Evolutionary conservation across 2,113 vertebrate species (phyloP).

Genomic region (Anseranas semipalmata): DNA sequence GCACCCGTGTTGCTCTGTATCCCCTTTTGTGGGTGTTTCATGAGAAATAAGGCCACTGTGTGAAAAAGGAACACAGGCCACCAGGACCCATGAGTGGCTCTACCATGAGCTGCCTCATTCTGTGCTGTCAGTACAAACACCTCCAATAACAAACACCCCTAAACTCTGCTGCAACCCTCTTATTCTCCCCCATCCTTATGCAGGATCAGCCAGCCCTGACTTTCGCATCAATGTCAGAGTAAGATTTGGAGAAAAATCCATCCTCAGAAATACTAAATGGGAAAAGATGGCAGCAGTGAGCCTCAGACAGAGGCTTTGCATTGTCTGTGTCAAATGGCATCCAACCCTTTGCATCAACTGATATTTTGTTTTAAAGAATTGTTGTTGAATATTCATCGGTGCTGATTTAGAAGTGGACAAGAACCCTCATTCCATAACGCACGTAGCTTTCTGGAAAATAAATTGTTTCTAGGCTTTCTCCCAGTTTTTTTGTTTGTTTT

Average conservation of each 20-base stretch:
- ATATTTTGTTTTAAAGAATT: not conserved
- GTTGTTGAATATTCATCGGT: not conserved
- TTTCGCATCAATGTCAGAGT: not conserved
- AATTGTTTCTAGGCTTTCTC: not conserved
- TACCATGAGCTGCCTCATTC: not conserved
- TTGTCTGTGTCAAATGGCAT: not conserved
- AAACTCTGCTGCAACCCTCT: not conserved
- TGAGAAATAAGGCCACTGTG: not conserved
- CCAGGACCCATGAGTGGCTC: accelerated
- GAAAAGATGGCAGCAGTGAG: not conserved
- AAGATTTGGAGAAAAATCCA: not conserved
- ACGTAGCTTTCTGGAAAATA: not conserved
- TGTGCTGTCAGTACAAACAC: accelerated
- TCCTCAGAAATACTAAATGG: not conserved
- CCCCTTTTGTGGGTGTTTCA: accelerated
- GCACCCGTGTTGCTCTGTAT: not conserved
- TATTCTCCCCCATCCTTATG: accelerated
- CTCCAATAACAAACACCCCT: accelerated
- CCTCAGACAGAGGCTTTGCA: not conserved
- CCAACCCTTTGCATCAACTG: not conserved
- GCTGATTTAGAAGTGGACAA: not conserved
- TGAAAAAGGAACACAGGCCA: not conserved
- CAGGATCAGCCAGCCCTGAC: not conserved
- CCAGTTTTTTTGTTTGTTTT: not conserved
- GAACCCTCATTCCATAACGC: not conserved